Percentiles rank a stretch among this genome's conserved stretches.
phyloP scores from a whole-genome alignment of 2,113 vertebrate genomes.

The Misgurnus anguillicaudatus region DNA sequence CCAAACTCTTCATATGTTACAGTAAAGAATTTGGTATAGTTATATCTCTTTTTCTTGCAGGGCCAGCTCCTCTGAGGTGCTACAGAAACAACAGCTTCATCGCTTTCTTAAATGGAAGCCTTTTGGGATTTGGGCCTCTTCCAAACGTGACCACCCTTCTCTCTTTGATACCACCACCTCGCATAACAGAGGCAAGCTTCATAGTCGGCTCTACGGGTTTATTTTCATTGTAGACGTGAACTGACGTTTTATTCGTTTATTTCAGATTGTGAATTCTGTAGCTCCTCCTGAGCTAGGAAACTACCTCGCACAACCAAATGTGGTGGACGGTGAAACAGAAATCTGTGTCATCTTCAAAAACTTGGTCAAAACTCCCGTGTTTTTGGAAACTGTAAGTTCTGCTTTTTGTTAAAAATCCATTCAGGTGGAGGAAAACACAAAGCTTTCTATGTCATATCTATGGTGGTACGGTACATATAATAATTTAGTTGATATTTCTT shows the following conservation, averaged over 20 bases:
- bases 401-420: background rate
- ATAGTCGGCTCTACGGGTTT: background rate
- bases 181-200: constrained; percentile 29
- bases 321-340: constrained; percentile 22
- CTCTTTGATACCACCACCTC: constrained; percentile 41
- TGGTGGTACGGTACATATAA: background rate
- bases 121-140: constrained; percentile 32
- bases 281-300: constrained; percentile 39
- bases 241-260: background rate
- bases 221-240: background rate
- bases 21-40: too few relatives aligned
- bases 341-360: constrained; percentile 42
- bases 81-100: constrained; percentile 49
- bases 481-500: background rate
- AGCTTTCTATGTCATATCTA: too few relatives aligned
- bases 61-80: constrained; percentile 42
- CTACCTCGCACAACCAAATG: constrained; percentile 24
- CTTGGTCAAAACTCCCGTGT: constrained; percentile 33
- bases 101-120: constrained; percentile 27
- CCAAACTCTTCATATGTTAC: too few relatives aligned
- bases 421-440: too few relatives aligned
- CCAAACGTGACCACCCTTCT: constrained; percentile 39
- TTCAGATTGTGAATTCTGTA: constrained; percentile 50
- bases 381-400: constrained; percentile 46
- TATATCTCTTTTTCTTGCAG: constrained; percentile 10